phyloP scores from a whole-genome alignment of 1,140 invertebrate genomes.

The Zaprionus nigranus region DNA sequence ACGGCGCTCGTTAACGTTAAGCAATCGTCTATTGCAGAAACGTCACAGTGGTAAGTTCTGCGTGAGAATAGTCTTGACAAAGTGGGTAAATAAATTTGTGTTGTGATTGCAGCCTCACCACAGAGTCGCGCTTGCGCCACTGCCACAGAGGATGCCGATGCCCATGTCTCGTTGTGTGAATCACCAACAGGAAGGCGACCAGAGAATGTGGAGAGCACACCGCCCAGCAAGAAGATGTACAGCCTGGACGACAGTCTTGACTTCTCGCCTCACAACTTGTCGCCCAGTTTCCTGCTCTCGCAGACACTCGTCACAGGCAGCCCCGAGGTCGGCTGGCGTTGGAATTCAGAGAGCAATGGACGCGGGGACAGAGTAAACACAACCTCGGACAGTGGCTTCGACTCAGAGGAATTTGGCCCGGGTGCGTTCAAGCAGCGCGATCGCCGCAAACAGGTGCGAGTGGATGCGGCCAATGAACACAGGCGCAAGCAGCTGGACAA shows the following conservation, averaged over 20 bases:
- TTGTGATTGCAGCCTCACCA: conserved; percentile 61
- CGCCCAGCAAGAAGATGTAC: conserved; percentile 61
- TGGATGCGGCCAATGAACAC: conserved; percentile 51
- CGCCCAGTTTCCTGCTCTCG: conserved; percentile 69
- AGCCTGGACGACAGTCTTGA: conserved; percentile 76
- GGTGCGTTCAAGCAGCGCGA: conserved; percentile 37
- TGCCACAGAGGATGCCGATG: conserved; percentile 50
- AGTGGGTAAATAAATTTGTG: neutral
- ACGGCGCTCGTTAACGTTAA: conserved; percentile 65
- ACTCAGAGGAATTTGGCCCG: conserved; percentile 59
- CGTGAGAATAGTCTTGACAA: neutral
- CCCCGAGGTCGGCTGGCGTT: conserved; percentile 78
- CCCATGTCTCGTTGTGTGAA: conserved; percentile 22
- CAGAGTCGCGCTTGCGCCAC: conserved; percentile 57
- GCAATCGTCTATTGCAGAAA: conserved; percentile 65
- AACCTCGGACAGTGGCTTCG: conserved; percentile 71
- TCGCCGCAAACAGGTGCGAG: conserved; percentile 49
- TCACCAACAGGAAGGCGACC: conserved; percentile 15
- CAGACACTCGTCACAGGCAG: conserved; percentile 73
- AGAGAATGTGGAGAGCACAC: conserved; percentile 62
- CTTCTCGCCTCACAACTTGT: conserved; percentile 65
- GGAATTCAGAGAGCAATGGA: conserved; percentile 52
- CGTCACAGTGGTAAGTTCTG: conserved; percentile 67
- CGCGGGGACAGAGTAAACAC: conserved; percentile 49
- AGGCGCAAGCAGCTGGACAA: conserved; percentile 65